Evolutionary conservation across 2,797 vertebrate species (phyloP).

Genomic region (Buphagus erythrorhynchus): DNA sequence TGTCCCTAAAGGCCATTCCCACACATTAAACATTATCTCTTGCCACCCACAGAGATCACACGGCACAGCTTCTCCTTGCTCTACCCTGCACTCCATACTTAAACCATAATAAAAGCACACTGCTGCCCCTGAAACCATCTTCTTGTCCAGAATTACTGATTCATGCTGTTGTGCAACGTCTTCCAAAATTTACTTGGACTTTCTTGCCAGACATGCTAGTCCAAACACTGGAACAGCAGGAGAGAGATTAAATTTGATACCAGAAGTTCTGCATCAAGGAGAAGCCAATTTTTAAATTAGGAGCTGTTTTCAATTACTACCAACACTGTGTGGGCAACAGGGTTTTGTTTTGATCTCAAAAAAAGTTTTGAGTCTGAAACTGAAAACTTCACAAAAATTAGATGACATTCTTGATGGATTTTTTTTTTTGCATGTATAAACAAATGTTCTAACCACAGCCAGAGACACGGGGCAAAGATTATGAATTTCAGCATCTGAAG

Average conservation of each 20-base stretch:
- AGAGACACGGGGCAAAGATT: neutral
- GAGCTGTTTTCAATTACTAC: slow-evolving; percentile 15
- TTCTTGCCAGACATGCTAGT: slow-evolving; percentile 16
- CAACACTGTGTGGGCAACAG: neutral
- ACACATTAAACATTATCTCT: slow-evolving; percentile 35
- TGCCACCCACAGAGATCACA: slow-evolving; percentile 17
- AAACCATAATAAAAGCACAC: neutral
- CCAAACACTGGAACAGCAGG: neutral
- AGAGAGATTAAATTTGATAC: slow-evolving; percentile 15
- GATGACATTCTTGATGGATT: neutral
- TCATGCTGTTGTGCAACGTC: neutral
- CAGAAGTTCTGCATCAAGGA: neutral
- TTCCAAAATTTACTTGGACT: slow-evolving; percentile 27
- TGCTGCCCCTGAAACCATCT: neutral
- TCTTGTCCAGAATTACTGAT: neutral
- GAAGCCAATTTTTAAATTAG: neutral
- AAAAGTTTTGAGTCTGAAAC: neutral
- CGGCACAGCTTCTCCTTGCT: neutral
- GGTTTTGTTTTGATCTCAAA: neutral
- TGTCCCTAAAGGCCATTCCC: slow-evolving; percentile 34
- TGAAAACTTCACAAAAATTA: neutral
- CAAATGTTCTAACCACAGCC: neutral
- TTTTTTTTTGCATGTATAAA: neutral
- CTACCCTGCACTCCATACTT: neutral
- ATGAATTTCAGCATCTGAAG: neutral